A percentile compares a stretch with the other conserved stretches of the same genome.
These are phyloP conservation scores for Triplophysa rosa DNA, from an alignment of 2,113 vertebrate genomes.

Conservation along the genomic window DNA sequence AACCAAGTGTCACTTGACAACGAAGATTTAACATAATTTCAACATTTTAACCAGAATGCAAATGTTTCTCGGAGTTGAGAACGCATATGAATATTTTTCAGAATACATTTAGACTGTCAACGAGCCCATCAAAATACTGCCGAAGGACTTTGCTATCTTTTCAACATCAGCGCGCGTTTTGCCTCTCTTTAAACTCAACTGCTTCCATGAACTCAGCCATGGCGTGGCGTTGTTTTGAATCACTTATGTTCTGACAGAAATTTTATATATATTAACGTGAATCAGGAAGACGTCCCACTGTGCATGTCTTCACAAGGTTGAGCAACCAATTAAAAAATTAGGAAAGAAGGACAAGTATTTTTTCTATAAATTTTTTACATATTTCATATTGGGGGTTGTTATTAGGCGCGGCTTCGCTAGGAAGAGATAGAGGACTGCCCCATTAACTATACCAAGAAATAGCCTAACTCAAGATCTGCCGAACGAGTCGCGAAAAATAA, in stretches of 20 bases:
- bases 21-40: not conserved
- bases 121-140: conserved; percentile 39
- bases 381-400: conserved; percentile 19
- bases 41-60: conserved; percentile 6
- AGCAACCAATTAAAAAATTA: conserved; percentile 32
- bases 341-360: conserved; percentile 23
- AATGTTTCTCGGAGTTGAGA: conserved; percentile 50
- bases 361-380: conserved; percentile 9
- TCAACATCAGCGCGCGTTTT: conserved; percentile 57
- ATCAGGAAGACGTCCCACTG: conserved; percentile 53
- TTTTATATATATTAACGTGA: conserved; percentile 45
- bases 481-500: not conserved
- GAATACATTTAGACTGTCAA: conserved; percentile 55
- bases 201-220: conserved; percentile 57
- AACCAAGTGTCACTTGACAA: not conserved
- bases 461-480: not conserved
- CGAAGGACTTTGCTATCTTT: conserved; percentile 57
- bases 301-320: conserved; percentile 27
- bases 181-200: conserved; percentile 51
- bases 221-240: conserved; percentile 62
- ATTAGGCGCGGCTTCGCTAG: conserved; percentile 29
- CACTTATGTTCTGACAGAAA: conserved; percentile 1
- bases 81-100: conserved; percentile 76
- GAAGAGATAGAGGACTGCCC: conserved; percentile 25
- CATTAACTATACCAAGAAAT: conserved; percentile 16